A percentile compares a stretch with the other conserved stretches of the same genome.
phyloP scores from a whole-genome alignment of 2,113 vertebrate species.

The Melanotaenia duboulayi region DNA sequence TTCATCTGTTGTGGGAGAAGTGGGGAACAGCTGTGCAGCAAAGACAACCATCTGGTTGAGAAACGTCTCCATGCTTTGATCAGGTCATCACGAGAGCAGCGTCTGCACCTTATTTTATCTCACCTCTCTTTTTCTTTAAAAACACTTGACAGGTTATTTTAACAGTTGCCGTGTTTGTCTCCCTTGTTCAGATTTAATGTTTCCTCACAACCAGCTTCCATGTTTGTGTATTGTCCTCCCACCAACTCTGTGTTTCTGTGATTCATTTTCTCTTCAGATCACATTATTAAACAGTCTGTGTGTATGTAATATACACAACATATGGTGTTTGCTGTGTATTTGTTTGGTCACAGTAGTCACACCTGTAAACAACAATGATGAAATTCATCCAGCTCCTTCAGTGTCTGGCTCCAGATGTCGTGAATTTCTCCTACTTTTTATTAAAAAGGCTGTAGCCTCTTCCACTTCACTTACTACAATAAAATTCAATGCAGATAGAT shows the following conservation, averaged over 20 bases:
- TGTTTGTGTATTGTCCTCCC: not conserved
- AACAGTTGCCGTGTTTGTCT: not conserved
- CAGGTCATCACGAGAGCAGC: conserved; percentile 3
- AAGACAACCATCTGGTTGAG: conserved; percentile 38
- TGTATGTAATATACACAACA: not conserved
- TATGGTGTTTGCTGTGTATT: not conserved
- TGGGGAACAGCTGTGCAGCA: conserved; percentile 19
- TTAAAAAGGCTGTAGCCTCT: not conserved
- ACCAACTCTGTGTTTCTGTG: not conserved
- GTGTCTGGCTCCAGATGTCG: not conserved
- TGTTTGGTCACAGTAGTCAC: not conserved
- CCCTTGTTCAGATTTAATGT: not conserved
- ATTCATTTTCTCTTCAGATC: not conserved
- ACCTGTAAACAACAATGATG: not conserved
- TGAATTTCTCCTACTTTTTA: not conserved
- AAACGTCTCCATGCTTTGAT: not conserved
- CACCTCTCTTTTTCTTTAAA: not conserved
- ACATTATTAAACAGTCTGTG: not conserved
- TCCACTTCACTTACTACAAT: not conserved
- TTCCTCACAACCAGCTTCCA: not conserved
- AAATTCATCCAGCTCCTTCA: not conserved
- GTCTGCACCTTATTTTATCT: not conserved
- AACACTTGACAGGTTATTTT: not conserved
- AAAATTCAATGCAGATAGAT: not conserved
- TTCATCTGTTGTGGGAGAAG: not conserved